Conservation (phyloP, 2,797 vertebrate genomes). For the Acanthiza pusilla region DNA sequence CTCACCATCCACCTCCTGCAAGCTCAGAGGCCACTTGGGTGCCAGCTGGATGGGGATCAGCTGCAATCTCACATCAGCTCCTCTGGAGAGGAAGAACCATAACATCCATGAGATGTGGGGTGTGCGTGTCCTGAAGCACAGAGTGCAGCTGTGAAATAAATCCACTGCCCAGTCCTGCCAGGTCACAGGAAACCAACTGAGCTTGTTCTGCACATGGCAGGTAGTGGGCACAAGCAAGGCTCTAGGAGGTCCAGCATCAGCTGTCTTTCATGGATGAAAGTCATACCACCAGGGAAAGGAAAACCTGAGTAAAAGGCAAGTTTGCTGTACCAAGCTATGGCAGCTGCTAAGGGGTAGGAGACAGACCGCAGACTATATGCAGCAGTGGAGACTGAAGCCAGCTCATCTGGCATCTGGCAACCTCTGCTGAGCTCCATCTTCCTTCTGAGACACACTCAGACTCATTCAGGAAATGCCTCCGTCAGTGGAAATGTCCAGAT, state of each 20-base stretch:
- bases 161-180: background rate
- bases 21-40: background rate
- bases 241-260: background rate
- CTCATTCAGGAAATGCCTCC: background rate
- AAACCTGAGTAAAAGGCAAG: background rate
- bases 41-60: background rate
- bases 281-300: background rate
- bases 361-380: rapidly evolving
- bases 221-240: background rate
- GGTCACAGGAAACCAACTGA: background rate
- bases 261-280: background rate
- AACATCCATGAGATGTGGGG: background rate
- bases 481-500: background rate
- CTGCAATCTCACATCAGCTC: background rate
- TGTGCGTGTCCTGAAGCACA: background rate
- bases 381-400: background rate
- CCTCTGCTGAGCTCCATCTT: background rate
- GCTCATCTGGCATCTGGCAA: background rate
- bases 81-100: background rate
- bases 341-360: background rate
- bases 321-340: background rate
- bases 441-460: background rate
- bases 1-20: background rate
- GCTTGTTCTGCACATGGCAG: background rate
- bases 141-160: background rate